Evolutionary conservation across 2,888 invertebrate species (phyloP).

Genomic region (Agonopterix arenella): DNA sequence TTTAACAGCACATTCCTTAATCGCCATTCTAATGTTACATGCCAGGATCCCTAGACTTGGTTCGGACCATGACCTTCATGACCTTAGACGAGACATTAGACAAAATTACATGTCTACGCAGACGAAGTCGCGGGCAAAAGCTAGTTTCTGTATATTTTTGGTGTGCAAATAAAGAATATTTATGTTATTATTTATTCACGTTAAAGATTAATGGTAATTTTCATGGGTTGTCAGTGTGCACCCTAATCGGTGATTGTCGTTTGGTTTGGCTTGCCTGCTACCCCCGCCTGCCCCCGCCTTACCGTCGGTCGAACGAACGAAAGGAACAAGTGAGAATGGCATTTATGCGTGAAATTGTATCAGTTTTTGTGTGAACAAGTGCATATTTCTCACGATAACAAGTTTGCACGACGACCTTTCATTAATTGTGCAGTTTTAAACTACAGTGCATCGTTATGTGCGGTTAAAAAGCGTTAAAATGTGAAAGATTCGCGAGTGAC

Average conservation of each 20-base stretch:
- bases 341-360: conserved; percentile 66
- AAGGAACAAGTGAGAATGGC: conserved; percentile 49
- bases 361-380: conserved; percentile 63
- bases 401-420: conserved; percentile 35
- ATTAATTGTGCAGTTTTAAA: conserved; percentile 32
- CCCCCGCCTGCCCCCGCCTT: conserved; percentile 28
- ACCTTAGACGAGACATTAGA: too few relatives aligned
- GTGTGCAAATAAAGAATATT: too few relatives aligned
- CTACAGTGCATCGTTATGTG: conserved; percentile 41
- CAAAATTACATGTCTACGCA: too few relatives aligned
- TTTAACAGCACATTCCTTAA: too few relatives aligned
- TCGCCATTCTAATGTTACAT: too few relatives aligned
- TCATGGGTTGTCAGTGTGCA: too few relatives aligned
- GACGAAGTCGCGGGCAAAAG: too few relatives aligned
- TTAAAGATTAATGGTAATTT: too few relatives aligned
- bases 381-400: conserved; percentile 52
- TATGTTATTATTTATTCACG: too few relatives aligned
- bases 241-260: neutral
- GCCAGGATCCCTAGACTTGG: too few relatives aligned
- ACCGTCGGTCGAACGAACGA: conserved; percentile 37
- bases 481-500: conserved; percentile 48
- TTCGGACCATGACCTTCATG: too few relatives aligned
- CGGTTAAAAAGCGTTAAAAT: conserved; percentile 43
- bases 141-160: too few relatives aligned
- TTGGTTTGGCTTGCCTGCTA: neutral